Evolutionary conservation across 2,797 vertebrate species (phyloP), one percentile per base, ranked within the genome.

Genomic region (Crypturellus tataupa): DNA sequence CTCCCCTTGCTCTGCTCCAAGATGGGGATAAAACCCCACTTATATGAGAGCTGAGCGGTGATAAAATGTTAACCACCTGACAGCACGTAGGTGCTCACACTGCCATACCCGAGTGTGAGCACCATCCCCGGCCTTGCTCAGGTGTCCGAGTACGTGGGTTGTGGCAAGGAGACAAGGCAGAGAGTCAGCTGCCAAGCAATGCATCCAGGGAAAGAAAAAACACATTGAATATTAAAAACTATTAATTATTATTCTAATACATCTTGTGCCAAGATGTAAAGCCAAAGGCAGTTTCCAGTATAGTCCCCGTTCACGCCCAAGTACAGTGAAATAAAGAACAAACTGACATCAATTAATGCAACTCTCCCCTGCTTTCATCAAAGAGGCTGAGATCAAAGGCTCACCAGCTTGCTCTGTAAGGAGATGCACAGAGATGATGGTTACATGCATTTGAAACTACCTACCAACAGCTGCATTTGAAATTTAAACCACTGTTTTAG

Each of bases 1-100:
- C 75, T 94, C 85, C 59, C 77, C 71, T 92, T 90, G 55, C 62
- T 80, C 90, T 73, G 29, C 51, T 81, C 17, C 33, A 83, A 94
- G 91, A 86, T 20, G 51, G 64, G 63, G 58, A 55, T 56, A 68
- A 90, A 96, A 87, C 5, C 37, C 4, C 37, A 49, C 37, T 85
- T 58, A 35, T 4, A 21, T 1, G 2, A 72, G 64, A 93, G 68
- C 6, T 73, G 83, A 77, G 65, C 19, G 42, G 37, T 40, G 42
- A 33, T 64, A 81, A 85, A 94, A 89, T 6, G 58, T 79, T 80
- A n/a, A n/a, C n/a, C n/a, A n/a, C n/a, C n/a, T n/a, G n/a, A n/a
- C n/a, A n/a, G n/a, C n/a, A n/a, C n/a, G n/a, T n/a, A n/a, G n/a
- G n/a, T n/a, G n/a, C n/a, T n/a, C 65, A 94, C 39, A 39, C 27